Percentiles rank a stretch among this genome's conserved stretches.
These are phyloP conservation scores for Drosophila mimetica DNA, from an alignment of 2,888 invertebrate species.

Conservation along the genomic window DNA sequence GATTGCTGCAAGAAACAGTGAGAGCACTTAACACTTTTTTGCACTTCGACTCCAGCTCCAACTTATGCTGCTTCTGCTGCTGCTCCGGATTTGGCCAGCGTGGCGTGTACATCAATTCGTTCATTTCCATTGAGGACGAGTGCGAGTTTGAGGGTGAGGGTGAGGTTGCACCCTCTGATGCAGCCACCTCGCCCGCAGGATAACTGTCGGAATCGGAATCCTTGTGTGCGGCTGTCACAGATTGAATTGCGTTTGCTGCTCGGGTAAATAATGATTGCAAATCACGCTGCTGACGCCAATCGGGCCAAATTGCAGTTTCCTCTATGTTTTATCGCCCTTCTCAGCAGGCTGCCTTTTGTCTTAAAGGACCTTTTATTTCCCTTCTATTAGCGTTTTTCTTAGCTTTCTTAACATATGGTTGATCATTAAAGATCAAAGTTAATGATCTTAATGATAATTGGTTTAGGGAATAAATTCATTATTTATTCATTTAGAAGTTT, in stretches of 20 bases:
- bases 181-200: slow-evolving; percentile 2
- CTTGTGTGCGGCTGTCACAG: slow-evolving; percentile 54
- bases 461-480: too few species aligned
- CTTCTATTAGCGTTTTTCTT: slow-evolving; percentile 1
- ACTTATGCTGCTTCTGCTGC: slow-evolving; percentile 6
- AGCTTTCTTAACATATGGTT: neutral
- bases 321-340: slow-evolving; percentile 33
- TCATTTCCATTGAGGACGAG: slow-evolving; percentile 25
- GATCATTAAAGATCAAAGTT: neutral
- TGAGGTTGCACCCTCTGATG: neutral
- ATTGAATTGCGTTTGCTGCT: slow-evolving; percentile 58
- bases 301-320: slow-evolving; percentile 50
- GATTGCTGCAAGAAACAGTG: slow-evolving; percentile 71
- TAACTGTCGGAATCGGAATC: slow-evolving; percentile 58
- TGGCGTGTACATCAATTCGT: slow-evolving; percentile 50
- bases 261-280: slow-evolving; percentile 64
- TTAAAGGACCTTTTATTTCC: slow-evolving; percentile 1
- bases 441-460: too few species aligned
- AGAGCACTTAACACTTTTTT: slow-evolving; percentile 77
- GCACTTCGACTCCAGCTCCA: slow-evolving; percentile 35
- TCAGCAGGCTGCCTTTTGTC: slow-evolving; percentile 2
- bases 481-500: too few species aligned
- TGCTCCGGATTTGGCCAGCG: slow-evolving; percentile 37
- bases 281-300: slow-evolving; percentile 48
- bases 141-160: too few species aligned